Evolutionary conservation across 2,797 vertebrate species (phyloP), one percentile per base, ranked within the genome.

Genomic region (Anguilla marmorata): DNA sequence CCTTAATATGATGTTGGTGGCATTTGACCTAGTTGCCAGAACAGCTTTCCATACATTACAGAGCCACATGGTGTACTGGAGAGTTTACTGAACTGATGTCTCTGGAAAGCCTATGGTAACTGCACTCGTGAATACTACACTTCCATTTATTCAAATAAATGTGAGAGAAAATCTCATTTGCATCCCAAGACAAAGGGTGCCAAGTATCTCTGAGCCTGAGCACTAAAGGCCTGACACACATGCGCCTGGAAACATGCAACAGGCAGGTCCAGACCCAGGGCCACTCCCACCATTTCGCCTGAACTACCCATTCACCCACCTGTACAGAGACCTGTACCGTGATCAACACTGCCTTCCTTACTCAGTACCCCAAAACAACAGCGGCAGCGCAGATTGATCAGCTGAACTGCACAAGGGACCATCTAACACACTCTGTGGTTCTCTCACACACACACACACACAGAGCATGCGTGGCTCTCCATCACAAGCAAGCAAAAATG

Each of bases 91-190:
- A 63, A 63, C 58, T 41, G 37, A 41, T 3, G 37, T 3, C 37
- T 41, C 37, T 41, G 37, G 37, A 41, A 41, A 41, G 58, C 4
- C 58, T 4, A 63, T 0, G 14, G 19, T 27, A 27, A 27, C n/a
- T 1, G n/a, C 66, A 72, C 9, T 72, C 66, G 27, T 27, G 66
- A 27, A 30, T 7, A 72, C 66, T 27, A 30, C 7, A 72, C 66
- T 30, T 12, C 27, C 27, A 11, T 79, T 79, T 69, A 89, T 87
- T 72, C 45, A 87, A 89, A 85, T 85, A 14, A 84, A 80, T 8
- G 27, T 82, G 84, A 50, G 80, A 14, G 48, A 79, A 83, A 72
- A 27, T 21, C 63, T 84, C 54, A 87, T 89, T 89, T 89, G 60
- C 80, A 87, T 69, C 30, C 27, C 30, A 85, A 56, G 21, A 14